Evolutionary conservation across 2,113 vertebrate species (phyloP), one percentile per base, ranked within the genome.

Genomic region (Coptodon rendalli): DNA sequence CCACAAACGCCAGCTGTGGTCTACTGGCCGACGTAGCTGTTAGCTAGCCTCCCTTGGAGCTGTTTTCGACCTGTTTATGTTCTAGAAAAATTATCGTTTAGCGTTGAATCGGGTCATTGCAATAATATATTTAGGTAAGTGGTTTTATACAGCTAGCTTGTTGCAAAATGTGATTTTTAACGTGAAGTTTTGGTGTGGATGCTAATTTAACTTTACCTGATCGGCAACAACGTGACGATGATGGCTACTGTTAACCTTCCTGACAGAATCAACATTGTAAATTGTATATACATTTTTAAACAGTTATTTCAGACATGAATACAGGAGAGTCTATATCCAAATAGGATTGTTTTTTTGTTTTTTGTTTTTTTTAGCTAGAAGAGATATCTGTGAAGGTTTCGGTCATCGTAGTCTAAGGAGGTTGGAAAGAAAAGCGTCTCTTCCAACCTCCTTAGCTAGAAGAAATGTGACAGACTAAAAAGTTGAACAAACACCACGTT

Each of bases 81-180:
- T 88, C 53, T n/a, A 59, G 68, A 43, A 12, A 50, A 43, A 29
- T 3, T 19, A 34, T 17, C 66, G 5, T 19, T 12, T 45, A 2
- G 6, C 14, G 53, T 17, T 81, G 68, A 2, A 10, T 85, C 54
- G 2, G 7, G 82, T 56, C 45, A 14, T 6, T 22, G 84, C 68
- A 89, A 45, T 86, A 80, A 29, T 34, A 63, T 6, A n/a, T 82
- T 59, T 2, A 27, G 88, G 95, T 95, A 85, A 93, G 91, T 89
- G 1, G 5, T 6, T 3, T 12, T 71, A 3, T 68, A 68, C 61
- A 22, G 36, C 17, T 24, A 9, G 3, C 10, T 6, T 12, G 9
- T 48, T 38, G 52, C 16, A 36, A 1, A 6, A 2, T 29, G 5
- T 19, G 22, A 8, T 34, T 6, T 61, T 6, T 4, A 2, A 8